A percentile compares a stretch with the other conserved stretches of the same genome.
Evolutionary conservation across 2,888 invertebrate species (phyloP).

Genomic region (Allolobophora icterica): DNA sequence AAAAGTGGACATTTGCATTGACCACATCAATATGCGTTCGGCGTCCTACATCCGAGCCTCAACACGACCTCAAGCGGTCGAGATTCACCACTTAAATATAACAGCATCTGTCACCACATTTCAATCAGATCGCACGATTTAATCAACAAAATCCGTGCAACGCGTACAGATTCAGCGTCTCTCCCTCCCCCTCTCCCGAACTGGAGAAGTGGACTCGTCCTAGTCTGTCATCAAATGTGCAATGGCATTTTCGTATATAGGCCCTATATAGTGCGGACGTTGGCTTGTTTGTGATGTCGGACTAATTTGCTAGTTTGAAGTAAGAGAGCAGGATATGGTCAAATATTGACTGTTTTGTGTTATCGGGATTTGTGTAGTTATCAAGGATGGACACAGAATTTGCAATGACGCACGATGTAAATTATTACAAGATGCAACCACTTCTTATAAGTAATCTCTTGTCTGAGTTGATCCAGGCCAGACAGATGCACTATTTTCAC

Average conservation of each 20-base stretch:
- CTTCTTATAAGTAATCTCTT: too few relatives aligned
- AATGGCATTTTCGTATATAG: not conserved
- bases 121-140: not conserved
- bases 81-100: not conserved
- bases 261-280: too few relatives aligned
- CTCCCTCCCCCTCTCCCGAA: not conserved
- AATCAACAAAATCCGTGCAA: not conserved
- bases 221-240: not conserved
- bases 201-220: not conserved
- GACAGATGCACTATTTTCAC: not conserved
- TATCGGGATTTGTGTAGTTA: too few relatives aligned
- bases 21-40: conserved; percentile 1
- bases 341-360: too few relatives aligned
- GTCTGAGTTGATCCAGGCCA: too few relatives aligned
- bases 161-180: not conserved
- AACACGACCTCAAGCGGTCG: not conserved
- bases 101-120: not conserved
- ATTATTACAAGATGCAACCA: too few relatives aligned
- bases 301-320: not conserved
- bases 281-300: too few relatives aligned
- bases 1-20: not conserved
- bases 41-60: not conserved
- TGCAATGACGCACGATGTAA: too few relatives aligned
- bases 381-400: too few relatives aligned
- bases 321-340: too few relatives aligned